phyloP scores from a whole-genome alignment of 1,140 invertebrate species.

The Dendroctonus ponderosae region DNA sequence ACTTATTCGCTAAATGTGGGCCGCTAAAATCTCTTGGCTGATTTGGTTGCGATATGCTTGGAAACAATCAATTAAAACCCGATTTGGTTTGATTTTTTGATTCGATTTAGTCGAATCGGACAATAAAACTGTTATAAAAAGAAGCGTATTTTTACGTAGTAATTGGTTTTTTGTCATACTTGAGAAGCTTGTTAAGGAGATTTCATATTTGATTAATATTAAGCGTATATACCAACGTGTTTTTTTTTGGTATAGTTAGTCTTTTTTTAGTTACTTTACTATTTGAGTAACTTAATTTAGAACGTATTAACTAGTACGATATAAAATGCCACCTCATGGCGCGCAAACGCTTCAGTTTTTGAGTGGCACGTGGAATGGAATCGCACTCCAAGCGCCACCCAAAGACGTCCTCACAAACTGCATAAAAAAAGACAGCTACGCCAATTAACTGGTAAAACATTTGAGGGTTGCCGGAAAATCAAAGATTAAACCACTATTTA shows the following conservation, averaged over 20 bases:
- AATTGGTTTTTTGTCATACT: slow-evolving; percentile 15
- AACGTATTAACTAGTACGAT: slow-evolving; percentile 12
- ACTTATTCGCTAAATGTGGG: no score
- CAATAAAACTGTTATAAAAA: no score
- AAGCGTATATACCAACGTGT: slow-evolving; percentile 35
- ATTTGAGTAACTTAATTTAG: slow-evolving; percentile 26
- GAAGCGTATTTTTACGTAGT: no score
- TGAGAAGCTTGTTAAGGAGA: slow-evolving; percentile 20
- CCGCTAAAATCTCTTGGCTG: no score
- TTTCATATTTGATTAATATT: slow-evolving; percentile 22
- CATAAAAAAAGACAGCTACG: slow-evolving; percentile 1
- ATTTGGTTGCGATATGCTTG: no score
- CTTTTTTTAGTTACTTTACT: slow-evolving; percentile 32
- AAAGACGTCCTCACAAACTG: no score
- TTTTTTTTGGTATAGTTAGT: slow-evolving; percentile 35
- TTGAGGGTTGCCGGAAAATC: no score
- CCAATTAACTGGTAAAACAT: slow-evolving; percentile 5
- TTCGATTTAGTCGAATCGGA: no score
- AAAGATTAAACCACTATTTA: no score
- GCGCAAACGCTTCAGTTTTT: background rate
- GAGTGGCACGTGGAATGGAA: background rate
- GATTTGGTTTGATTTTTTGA: no score
- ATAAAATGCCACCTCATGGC: slow-evolving; percentile 3
- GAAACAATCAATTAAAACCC: no score
- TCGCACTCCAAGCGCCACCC: background rate